Evolutionary conservation across 2,113 vertebrate species (phyloP).

Genomic region (Etheostoma spectabile): DNA sequence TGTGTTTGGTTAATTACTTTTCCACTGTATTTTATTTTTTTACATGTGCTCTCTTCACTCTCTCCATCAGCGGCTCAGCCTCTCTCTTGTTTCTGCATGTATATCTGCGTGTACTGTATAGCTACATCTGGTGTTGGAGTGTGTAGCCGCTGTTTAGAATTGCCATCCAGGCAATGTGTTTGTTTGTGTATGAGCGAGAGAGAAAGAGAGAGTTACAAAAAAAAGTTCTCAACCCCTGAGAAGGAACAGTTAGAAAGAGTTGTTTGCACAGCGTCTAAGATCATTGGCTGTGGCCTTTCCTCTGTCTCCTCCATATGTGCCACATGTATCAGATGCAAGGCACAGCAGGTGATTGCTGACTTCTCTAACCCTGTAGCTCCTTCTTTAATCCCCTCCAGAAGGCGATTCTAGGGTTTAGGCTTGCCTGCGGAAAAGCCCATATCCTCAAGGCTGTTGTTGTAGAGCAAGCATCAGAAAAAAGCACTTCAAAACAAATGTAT

Average conservation of each 20-base stretch:
- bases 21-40: background rate
- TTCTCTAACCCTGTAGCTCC: too few relatives aligned
- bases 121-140: background rate
- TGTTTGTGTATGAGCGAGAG: background rate
- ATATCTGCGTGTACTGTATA: background rate
- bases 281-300: background rate
- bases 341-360: too few relatives aligned
- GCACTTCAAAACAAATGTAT: too few relatives aligned
- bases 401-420: too few relatives aligned
- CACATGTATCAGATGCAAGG: background rate
- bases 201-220: too few relatives aligned
- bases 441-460: too few relatives aligned
- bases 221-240: background rate
- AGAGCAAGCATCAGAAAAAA: too few relatives aligned
- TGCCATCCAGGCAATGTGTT: background rate
- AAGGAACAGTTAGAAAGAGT: background rate
- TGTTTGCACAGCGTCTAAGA: background rate
- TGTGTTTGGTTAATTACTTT: slow-evolving; percentile 24
- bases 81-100: background rate
- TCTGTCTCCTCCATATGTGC: too few relatives aligned
- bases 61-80: background rate
- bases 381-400: too few relatives aligned
- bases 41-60: background rate
- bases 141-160: background rate
- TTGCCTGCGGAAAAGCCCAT: too few relatives aligned